phyloP scores from a whole-genome alignment of 2,797 vertebrate genomes.

The Atherinosoma microstoma region DNA sequence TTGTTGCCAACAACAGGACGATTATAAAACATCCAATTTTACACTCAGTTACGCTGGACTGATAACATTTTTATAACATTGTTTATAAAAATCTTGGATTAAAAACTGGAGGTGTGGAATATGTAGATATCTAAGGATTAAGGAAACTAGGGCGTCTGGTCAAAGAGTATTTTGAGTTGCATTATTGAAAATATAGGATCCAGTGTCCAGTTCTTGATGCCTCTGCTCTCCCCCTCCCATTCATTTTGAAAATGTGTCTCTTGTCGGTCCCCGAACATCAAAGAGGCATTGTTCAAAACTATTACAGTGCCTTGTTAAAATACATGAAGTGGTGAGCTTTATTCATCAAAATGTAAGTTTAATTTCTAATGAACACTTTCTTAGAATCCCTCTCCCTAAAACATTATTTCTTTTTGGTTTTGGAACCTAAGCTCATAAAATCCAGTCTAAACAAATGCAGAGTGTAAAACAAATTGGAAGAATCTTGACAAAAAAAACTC shows the following conservation, averaged over 20 bases:
- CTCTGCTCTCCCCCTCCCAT: not conserved
- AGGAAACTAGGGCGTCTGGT: not conserved
- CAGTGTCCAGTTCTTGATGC: too few species aligned
- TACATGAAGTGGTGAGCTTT: not conserved
- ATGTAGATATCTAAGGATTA: not conserved
- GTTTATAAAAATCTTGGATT: not conserved
- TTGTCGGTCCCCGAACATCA: not conserved
- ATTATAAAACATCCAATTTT: not conserved
- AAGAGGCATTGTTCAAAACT: not conserved
- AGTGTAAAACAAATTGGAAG: not conserved
- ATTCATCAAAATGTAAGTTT: not conserved
- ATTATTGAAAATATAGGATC: not conserved
- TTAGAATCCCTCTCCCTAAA: not conserved
- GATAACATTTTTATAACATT: not conserved
- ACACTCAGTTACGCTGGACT: not conserved
- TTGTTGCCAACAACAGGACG: not conserved
- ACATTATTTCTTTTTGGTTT: not conserved
- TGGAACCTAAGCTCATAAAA: not conserved
- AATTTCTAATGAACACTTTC: not conserved
- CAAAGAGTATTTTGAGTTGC: conserved; percentile 1
- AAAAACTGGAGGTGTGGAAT: not conserved
- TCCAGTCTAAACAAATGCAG: not conserved
- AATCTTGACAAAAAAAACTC: not conserved
- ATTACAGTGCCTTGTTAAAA: not conserved
- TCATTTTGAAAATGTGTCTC: not conserved